Percentiles rank a stretch among this genome's conserved stretches.
phyloP scores from a whole-genome alignment of 2,113 vertebrate species.

The Malurus melanocephalus region DNA sequence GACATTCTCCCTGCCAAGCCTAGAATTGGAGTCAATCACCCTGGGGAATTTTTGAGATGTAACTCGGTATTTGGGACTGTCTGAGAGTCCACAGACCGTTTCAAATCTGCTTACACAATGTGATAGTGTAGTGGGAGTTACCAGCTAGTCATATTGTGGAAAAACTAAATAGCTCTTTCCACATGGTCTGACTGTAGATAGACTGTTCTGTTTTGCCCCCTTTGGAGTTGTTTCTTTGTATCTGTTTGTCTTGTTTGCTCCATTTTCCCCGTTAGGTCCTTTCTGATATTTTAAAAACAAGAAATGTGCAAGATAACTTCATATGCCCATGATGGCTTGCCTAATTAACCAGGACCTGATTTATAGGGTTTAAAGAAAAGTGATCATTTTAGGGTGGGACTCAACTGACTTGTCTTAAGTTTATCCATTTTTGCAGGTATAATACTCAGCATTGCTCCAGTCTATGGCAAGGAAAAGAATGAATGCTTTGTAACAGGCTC shows the following conservation, averaged over 20 bases:
- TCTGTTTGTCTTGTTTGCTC: neutral
- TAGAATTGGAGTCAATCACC: neutral
- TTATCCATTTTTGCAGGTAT: neutral
- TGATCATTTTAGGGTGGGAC: neutral
- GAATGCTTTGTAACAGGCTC: neutral
- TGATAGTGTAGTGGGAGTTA: neutral
- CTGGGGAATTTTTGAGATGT: neutral
- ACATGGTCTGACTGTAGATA: neutral
- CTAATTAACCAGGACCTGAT: neutral
- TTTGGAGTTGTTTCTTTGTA: neutral
- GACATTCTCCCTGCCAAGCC: neutral
- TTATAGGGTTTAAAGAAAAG: neutral
- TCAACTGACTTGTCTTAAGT: neutral
- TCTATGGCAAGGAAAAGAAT: neutral
- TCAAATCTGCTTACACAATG: neutral
- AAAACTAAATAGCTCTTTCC: neutral
- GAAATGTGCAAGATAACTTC: neutral
- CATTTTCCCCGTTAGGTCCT: neutral
- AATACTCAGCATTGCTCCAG: neutral
- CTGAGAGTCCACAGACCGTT: neutral
- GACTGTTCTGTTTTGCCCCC: neutral
- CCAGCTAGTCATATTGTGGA: neutral
- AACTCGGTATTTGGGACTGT: neutral
- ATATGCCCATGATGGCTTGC: neutral
- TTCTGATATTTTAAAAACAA: neutral